Conservation (phyloP, 37 sponge, comb jelly and placozoan genomes). For the Cladorhizidae sp. region DNA sequence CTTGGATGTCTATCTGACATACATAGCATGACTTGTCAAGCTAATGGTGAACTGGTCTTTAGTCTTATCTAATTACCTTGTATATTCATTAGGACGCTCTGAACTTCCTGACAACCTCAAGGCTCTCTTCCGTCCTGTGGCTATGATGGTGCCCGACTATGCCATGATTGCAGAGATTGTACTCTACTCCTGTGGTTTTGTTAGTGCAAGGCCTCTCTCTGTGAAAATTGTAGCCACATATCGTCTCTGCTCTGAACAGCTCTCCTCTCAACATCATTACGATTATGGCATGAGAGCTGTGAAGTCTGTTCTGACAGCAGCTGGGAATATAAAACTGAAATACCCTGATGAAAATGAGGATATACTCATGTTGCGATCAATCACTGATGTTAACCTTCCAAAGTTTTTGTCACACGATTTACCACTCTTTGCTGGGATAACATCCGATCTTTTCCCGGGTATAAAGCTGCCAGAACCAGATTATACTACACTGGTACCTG, state of each 20-base stretch:
- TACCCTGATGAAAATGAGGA: conserved; percentile 98
- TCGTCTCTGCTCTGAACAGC: conserved; percentile 98
- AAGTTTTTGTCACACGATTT: conserved; percentile 97
- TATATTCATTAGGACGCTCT: conserved; percentile 76
- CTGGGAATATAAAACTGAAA: conserved; percentile 97
- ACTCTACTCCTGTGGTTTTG: conserved; percentile 98
- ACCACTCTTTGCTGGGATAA: conserved; percentile 95
- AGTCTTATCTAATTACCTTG: background rate
- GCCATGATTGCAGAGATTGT: conserved; percentile 99
- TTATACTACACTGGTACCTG: conserved; percentile 82
- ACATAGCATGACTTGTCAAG: background rate
- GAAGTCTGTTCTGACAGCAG: conserved; percentile 99
- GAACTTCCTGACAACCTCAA: conserved; percentile 98
- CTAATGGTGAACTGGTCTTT: background rate
- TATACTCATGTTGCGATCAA: conserved; percentile 93
- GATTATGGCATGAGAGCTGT: conserved; percentile 99
- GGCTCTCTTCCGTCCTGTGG: conserved; percentile 98
- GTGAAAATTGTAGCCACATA: conserved; percentile 99
- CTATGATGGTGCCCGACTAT: conserved; percentile 99
- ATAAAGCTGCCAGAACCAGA: conserved; percentile 94
- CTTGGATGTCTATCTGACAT: no score
- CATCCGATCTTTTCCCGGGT: conserved; percentile 97
- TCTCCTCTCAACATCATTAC: conserved; percentile 98
- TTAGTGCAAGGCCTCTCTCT: conserved; percentile 96
- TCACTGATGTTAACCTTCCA: conserved; percentile 96